Evolutionary conservation across 2,797 vertebrate genomes (phyloP).

Genomic region (Valencia hispanica): DNA sequence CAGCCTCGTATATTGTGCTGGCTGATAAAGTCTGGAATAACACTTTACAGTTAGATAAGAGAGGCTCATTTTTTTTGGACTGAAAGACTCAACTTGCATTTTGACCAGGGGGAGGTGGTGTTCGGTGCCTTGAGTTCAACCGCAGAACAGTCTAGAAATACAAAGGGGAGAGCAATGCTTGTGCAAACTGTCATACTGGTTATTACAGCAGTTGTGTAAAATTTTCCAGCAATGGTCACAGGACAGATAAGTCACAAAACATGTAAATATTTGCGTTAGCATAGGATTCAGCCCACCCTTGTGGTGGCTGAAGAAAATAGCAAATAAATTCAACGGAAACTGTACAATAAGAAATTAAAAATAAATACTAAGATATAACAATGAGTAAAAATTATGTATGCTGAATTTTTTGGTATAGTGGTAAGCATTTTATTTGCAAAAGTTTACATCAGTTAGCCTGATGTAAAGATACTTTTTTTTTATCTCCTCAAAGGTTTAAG

Average conservation of each 20-base stretch:
- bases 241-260: neutral
- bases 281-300: neutral
- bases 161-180: neutral
- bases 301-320: neutral
- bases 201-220: neutral
- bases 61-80: slow-evolving; percentile 23
- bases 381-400: neutral
- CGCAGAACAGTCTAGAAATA: neutral
- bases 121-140: neutral
- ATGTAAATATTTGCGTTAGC: neutral
- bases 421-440: no score
- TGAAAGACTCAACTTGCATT: neutral
- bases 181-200: neutral
- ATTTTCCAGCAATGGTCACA: neutral
- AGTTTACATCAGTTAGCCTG: no score
- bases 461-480: no score
- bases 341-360: neutral
- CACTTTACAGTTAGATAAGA: slow-evolving; percentile 28
- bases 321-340: neutral
- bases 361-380: neutral
- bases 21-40: slow-evolving; percentile 57
- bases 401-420: neutral
- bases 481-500: no score
- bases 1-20: slow-evolving; percentile 43
- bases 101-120: no score